Percentiles rank a stretch among this genome's conserved stretches.
phyloP scores from a whole-genome alignment of 1,140 invertebrate species.

The Carposina sasakii region DNA sequence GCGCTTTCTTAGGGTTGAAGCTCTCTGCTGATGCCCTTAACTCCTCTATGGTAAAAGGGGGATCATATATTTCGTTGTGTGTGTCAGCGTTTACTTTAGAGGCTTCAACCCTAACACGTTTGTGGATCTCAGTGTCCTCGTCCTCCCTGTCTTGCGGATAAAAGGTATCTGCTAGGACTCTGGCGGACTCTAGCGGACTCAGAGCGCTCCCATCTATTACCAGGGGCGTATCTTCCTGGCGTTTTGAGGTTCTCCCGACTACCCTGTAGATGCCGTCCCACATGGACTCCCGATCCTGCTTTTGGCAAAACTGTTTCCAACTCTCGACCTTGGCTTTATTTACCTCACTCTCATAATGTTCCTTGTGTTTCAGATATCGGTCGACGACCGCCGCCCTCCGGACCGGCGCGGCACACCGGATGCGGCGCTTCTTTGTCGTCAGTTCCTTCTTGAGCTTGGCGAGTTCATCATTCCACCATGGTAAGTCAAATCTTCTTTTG shows the following conservation, averaged over 20 bases:
- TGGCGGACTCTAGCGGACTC: not conserved
- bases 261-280: conserved; percentile 6
- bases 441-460: not conserved
- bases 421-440: not conserved
- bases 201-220: not conserved
- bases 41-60: not conserved
- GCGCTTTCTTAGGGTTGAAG: conserved; percentile 10
- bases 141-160: not conserved
- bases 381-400: not conserved
- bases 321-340: not conserved
- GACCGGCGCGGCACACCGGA: not conserved
- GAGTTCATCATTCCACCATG: conserved; percentile 4
- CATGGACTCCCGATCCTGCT: not conserved
- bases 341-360: not conserved
- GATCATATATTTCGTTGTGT: too few relatives aligned
- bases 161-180: not conserved
- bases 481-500: too few relatives aligned
- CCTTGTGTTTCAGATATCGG: not conserved
- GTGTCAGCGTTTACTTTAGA: not conserved
- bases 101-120: not conserved
- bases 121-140: not conserved
- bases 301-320: not conserved
- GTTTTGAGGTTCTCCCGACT: not conserved
- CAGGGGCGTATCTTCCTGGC: not conserved
- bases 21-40: not conserved